Percentiles rank a stretch among this genome's conserved stretches.
Evolutionary conservation across 2,797 vertebrate species (phyloP).

Genomic region (Gymnoscopelus braueri): DNA sequence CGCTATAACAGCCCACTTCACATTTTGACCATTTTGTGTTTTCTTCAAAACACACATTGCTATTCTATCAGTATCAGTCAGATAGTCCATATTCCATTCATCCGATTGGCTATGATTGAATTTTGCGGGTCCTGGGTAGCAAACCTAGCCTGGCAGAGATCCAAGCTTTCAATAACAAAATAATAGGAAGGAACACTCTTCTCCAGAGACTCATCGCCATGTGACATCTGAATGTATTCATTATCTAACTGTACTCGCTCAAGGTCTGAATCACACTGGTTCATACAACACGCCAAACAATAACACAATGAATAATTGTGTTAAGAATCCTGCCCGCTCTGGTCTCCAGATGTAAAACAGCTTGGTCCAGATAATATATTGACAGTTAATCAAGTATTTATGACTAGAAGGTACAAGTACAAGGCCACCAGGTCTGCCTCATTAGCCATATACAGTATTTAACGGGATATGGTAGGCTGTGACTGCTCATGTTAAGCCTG

Average conservation of each 20-base stretch:
- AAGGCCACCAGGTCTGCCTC: slow-evolving; percentile 25
- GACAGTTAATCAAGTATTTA: slow-evolving; percentile 54
- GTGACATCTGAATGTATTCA: not conserved
- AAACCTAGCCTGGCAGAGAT: no score
- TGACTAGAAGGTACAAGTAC: slow-evolving; percentile 14
- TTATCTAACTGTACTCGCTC: not conserved
- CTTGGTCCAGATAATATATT: slow-evolving; percentile 38
- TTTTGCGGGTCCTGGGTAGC: no score
- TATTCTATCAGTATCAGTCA: no score
- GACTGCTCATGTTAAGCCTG: not conserved
- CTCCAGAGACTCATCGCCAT: not conserved
- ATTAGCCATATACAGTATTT: slow-evolving; percentile 48
- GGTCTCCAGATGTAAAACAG: slow-evolving; percentile 30
- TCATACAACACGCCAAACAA: not conserved
- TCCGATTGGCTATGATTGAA: no score
- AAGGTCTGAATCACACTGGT: slow-evolving; percentile 10
- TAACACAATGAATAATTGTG: not conserved
- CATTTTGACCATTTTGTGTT: no score
- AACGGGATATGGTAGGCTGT: slow-evolving; percentile 22
- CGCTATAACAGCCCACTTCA: no score
- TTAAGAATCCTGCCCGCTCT: not conserved
- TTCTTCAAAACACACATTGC: no score
- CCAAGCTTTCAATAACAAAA: no score
- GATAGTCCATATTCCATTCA: no score
- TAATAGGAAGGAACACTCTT: slow-evolving; percentile 4